Evolutionary conservation across 1,140 invertebrate species (phyloP), one percentile per base, ranked within the genome.

Genomic region (Tribolium madens): DNA sequence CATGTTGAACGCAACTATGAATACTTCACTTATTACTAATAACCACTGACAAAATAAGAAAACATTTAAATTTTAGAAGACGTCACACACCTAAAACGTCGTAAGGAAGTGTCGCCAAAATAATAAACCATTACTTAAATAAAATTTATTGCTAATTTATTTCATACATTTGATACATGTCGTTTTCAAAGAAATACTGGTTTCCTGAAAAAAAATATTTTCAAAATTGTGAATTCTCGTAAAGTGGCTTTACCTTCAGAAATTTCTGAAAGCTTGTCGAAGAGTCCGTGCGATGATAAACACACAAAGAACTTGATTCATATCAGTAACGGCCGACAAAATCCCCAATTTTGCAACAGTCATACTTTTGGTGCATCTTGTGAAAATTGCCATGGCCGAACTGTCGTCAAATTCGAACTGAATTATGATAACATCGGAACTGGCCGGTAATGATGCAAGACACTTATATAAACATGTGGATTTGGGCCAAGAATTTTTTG

Each of bases 241-340:
- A 26, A 26, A 26, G 6, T 5, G 3, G 21, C 21, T 26, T 48
- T 52, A 36, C 47, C 70, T 73, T 73, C 14, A 53, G 14, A 73
- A 53, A 21, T 52, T 50, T 48, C 13, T 47, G 15, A 75, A 60
- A 64, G 52, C 52, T 47, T 75, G 52, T 21, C 60, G 73, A 46
- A 75, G 42, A n/a, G 52, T 47, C 33, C 52, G 31, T 36, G 73
- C 73, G 13, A 75, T 75, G 9, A 75, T 60, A 47, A 75, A 64
- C 52, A 75, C 33, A 75, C 53, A 75, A 14, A 75, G 53, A 47
- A 75, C 73, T 60, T 47, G 52, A 47, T 75, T 75, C 52, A 75
- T 48, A 36, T 75, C 73, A 9, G 12, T 18, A 33, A 53, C 47
- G 10, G 36, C 47, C 36, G 46, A 53, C 17, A 50, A 52, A 52